Evolutionary conservation across 2,113 vertebrate species (phyloP), one percentile per base, ranked within the genome.

Genomic region (Malurus cyaneus): DNA sequence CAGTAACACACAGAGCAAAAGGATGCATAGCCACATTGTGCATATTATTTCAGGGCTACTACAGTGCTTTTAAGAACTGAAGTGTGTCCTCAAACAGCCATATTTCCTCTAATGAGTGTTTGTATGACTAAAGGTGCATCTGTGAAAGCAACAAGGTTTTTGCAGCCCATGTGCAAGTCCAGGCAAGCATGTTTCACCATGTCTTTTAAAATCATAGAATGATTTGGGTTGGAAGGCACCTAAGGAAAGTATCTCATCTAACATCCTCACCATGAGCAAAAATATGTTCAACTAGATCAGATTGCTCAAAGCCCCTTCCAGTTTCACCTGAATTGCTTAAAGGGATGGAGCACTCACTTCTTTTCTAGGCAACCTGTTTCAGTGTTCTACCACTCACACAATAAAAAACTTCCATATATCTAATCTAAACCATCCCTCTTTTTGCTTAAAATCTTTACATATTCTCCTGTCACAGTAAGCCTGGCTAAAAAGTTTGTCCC

Each of bases 211-310:
- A 74, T 25, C 39, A 81, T 4, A 39, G 28, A 60, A 59, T 20
- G 6, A 57, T 39, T 66, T 52, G 18, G 13, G 50, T 31, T 49
- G 26, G n/a, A 80, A 53, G 25, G 18, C 31, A 65, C 8, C 11
- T 49, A 17, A 18, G n/a, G 64, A 70, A 2, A 14, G 26, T 46
- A 60, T 21, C 44, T 53, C n/a, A 74, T 47, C 19, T 23, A 54
- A 36, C 0, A 0, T 32, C 29, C 29, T 39, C 31, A 32, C 24
- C 19, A 39, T 0, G 1, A 23, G 8, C 34, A 56, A 47, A 11
- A 41, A 71, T 1, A 2, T 46, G 14, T 56, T 44, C 44, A 57
- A 61, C 66, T 53, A 32, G 6, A 82, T 23, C 26, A 61, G 47
- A 26, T 2, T 82, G 20, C 28, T 56, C 50, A 64, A 14, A 70